Evolutionary conservation across 2,888 invertebrate genomes (phyloP).

Genomic region (Scotopteryx bipunctaria): DNA sequence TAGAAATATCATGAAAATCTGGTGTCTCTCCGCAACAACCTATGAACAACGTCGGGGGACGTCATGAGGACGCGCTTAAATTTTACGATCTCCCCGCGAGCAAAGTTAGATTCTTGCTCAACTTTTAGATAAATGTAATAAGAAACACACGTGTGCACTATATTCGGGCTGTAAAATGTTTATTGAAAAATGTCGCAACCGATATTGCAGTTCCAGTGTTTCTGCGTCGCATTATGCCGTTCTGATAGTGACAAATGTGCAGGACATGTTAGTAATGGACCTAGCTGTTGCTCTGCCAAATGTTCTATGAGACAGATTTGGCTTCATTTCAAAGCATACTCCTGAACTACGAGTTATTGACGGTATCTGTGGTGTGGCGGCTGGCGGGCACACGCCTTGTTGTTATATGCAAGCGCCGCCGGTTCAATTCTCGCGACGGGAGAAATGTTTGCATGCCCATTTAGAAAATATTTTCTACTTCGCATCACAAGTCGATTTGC

Average conservation of each 20-base stretch:
- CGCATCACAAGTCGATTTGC: no score
- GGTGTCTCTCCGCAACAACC: background rate
- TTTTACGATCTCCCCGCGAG: constrained; percentile 41
- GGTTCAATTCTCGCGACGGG: no score
- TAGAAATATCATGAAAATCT: background rate
- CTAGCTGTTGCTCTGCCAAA: no score
- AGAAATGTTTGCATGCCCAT: no score
- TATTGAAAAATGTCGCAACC: constrained; percentile 20
- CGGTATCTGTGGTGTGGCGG: no score
- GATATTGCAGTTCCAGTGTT: constrained; percentile 10
- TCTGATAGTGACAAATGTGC: background rate
- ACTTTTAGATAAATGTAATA: constrained; percentile 21
- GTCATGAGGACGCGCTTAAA: constrained; percentile 46
- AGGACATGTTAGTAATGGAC: no score
- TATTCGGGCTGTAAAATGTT: constrained; percentile 18
- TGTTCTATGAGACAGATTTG: no score
- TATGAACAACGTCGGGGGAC: constrained; percentile 37
- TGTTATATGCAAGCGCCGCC: no score
- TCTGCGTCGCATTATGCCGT: background rate
- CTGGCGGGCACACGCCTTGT: no score
- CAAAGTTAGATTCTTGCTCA: constrained; percentile 24
- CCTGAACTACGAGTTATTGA: no score
- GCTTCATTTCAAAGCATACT: no score
- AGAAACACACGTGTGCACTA: constrained; percentile 21
- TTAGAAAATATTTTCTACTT: no score